phyloP scores from a whole-genome alignment of 2,888 invertebrate genomes.

The Cordilura impudica region DNA sequence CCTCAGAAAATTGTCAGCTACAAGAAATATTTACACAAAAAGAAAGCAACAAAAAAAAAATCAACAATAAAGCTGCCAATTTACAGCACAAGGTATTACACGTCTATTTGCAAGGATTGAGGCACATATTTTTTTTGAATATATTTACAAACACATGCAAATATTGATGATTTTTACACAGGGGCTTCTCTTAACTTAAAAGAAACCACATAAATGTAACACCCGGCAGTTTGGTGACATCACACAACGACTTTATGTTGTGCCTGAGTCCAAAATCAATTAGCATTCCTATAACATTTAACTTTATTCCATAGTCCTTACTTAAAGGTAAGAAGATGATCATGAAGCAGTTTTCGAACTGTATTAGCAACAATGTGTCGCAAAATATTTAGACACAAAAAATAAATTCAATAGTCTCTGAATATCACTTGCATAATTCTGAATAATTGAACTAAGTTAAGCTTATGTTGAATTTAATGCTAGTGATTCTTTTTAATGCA shows the following conservation, averaged over 20 bases:
- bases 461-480: too few species aligned
- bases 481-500: background rate
- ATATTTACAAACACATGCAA: background rate
- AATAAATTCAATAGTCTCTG: background rate
- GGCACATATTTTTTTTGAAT: constrained; percentile 1
- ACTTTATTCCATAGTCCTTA: constrained; percentile 21
- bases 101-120: constrained; percentile 38
- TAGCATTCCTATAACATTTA: background rate
- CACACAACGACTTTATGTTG: constrained; percentile 15
- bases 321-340: constrained; percentile 11
- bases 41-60: constrained; percentile 13
- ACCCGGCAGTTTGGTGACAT: constrained; percentile 28
- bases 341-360: constrained; percentile 20
- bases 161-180: constrained; percentile 24
- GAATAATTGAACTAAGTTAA: background rate
- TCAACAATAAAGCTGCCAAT: constrained; percentile 38
- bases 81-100: constrained; percentile 42
- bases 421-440: background rate
- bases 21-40: constrained; percentile 6
- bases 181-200: constrained; percentile 11
- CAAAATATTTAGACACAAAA: background rate
- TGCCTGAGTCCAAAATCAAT: constrained; percentile 6
- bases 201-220: constrained; percentile 36
- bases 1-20: constrained; percentile 38
- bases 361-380: constrained; percentile 34